These are phyloP conservation scores for Formicarius rufipectus DNA, from an alignment of 2,113 vertebrate species.

Conservation along the genomic window DNA sequence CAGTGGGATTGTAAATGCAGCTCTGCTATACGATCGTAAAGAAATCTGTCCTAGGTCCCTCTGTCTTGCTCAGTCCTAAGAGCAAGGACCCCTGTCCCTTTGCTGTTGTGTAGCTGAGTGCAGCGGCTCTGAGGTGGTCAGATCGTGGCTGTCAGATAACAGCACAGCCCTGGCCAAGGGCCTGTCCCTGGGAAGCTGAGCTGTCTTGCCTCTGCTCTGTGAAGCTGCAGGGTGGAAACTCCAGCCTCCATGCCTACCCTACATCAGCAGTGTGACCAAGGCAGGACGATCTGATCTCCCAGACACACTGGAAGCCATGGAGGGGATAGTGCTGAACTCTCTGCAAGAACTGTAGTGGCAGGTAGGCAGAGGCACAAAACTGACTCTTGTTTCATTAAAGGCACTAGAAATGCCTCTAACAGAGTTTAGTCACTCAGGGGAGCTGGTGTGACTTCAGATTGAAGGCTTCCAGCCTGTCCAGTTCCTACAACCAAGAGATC, in stretches of 20 bases:
- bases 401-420: not conserved
- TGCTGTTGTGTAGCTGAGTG: not conserved
- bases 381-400: not conserved
- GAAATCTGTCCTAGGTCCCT: not conserved
- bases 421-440: not conserved
- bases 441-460: not conserved
- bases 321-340: not conserved
- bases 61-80: not conserved
- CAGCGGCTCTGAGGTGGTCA: fast-evolving
- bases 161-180: not conserved
- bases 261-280: not conserved
- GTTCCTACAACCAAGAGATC: not conserved
- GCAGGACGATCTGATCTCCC: not conserved
- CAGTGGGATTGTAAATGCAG: not conserved
- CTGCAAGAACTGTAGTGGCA: not conserved
- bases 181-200: not conserved
- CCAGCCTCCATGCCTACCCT: not conserved
- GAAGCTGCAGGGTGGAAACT: not conserved
- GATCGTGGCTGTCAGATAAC: not conserved
- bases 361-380: not conserved
- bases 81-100: not conserved
- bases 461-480: not conserved
- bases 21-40: not conserved
- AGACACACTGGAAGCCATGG: not conserved
- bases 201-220: not conserved